A percentile compares a stretch with the other conserved stretches of the same genome.
phyloP scores from a whole-genome alignment of 2,797 vertebrate species.

The Chelon labrosus region DNA sequence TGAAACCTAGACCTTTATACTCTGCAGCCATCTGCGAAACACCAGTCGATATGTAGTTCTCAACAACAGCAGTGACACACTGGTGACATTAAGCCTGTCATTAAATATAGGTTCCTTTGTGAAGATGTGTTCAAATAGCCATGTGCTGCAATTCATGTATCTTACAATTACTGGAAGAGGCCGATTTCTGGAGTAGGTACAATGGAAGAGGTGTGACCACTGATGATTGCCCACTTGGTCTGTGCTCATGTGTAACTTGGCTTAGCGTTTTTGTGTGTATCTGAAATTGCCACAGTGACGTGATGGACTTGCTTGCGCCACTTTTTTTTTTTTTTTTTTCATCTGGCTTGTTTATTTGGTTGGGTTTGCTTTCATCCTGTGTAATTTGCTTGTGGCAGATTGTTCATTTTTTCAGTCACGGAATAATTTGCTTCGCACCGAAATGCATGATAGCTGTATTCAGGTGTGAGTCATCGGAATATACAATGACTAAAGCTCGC shows the following conservation, averaged over 20 bases:
- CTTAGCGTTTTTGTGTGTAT: not conserved
- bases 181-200: not conserved
- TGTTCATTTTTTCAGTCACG: constrained; percentile 53
- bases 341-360: constrained; percentile 57
- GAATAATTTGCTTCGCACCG: constrained; percentile 64
- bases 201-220: not conserved
- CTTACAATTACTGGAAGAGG: not conserved
- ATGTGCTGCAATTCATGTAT: constrained; percentile 5
- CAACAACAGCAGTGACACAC: not conserved
- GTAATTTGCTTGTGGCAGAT: constrained; percentile 58
- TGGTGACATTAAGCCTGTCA: not conserved
- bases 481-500: constrained; percentile 41
- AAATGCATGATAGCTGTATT: constrained; percentile 51
- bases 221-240: constrained; percentile 16
- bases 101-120: not conserved
- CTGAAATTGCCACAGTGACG: constrained; percentile 49
- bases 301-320: constrained; percentile 19
- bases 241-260: not conserved
- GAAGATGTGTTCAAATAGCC: not conserved
- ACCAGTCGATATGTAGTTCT: not conserved
- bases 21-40: not conserved
- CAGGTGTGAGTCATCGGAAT: constrained; percentile 59
- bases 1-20: not conserved
- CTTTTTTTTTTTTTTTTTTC: not conserved
- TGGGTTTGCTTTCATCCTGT: constrained; percentile 64